Conservation (phyloP, 2,113 vertebrate genomes). For the Tympanuchus pallidicinctus region DNA sequence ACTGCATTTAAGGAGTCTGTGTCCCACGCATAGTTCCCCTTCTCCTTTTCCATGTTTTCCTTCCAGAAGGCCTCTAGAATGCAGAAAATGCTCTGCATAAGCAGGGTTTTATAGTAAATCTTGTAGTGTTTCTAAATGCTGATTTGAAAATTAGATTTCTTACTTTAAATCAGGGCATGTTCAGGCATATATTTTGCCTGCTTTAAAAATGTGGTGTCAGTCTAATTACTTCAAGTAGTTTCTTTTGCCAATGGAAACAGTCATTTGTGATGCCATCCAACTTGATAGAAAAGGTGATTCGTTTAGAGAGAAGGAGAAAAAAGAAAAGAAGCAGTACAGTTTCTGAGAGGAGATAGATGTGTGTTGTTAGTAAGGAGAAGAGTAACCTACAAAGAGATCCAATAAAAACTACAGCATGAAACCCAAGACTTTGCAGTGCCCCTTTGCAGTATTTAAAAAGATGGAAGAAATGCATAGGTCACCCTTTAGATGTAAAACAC, state of each 20-base stretch:
- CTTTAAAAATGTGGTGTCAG: neutral
- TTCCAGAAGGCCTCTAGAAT: neutral
- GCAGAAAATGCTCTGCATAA: neutral
- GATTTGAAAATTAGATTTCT: neutral
- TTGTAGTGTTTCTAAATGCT: neutral
- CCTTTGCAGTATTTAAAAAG: neutral
- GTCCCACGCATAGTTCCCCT: neutral
- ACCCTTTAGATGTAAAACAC: neutral
- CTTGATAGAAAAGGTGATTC: neutral
- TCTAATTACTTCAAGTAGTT: constrained; percentile 23
- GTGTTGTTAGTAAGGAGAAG: neutral
- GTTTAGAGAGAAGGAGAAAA: neutral
- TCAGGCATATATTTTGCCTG: neutral
- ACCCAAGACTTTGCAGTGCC: neutral
- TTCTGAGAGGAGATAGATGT: neutral
- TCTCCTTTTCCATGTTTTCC: neutral
- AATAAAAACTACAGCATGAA: neutral
- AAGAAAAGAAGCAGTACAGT: neutral
- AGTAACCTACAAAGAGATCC: neutral
- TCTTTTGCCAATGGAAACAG: neutral
- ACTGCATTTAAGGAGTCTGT: neutral
- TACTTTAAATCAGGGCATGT: neutral
- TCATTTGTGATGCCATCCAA: neutral
- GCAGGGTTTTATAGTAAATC: neutral
- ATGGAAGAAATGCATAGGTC: neutral